A percentile compares a stretch with the other conserved stretches of the same genome.
Evolutionary conservation across 2,113 vertebrate species (phyloP).

Genomic region (Lasiurus borealis): DNA sequence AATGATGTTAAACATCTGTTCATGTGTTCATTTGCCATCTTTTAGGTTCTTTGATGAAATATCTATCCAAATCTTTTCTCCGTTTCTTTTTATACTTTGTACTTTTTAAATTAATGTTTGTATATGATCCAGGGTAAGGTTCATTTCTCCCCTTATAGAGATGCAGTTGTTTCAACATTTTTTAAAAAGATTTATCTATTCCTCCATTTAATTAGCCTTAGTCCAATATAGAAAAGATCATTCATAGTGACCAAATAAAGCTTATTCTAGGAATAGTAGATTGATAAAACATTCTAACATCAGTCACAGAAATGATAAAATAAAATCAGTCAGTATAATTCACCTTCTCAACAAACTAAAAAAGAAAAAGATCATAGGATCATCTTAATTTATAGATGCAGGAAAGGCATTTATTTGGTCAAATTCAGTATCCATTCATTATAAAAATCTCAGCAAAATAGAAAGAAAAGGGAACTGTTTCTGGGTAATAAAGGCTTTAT

Average conservation of each 20-base stretch:
- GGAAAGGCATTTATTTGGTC: conserved; percentile 24
- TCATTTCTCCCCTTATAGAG: background rate
- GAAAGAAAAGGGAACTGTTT: background rate
- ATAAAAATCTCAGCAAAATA: conserved; percentile 43
- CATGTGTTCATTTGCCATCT: background rate
- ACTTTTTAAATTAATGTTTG: conserved; percentile 28
- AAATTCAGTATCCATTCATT: conserved; percentile 34
- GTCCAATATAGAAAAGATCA: background rate
- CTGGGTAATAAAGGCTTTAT: background rate
- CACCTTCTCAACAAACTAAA: background rate
- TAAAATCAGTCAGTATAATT: conserved; percentile 19
- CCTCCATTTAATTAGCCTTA: conserved; percentile 3
- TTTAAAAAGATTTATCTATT: conserved; percentile 26
- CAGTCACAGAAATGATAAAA: background rate
- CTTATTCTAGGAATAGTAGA: background rate
- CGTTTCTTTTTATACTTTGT: background rate
- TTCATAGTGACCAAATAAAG: background rate
- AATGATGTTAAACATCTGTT: background rate
- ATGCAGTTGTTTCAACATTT: background rate
- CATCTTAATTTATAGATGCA: background rate
- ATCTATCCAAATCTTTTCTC: background rate
- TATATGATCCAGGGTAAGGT: background rate
- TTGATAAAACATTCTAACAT: conserved; percentile 8
- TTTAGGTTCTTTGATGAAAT: background rate
- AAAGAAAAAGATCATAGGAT: background rate